Conservation (phyloP, 2,113 vertebrate species). For the Noctilio leporinus region DNA sequence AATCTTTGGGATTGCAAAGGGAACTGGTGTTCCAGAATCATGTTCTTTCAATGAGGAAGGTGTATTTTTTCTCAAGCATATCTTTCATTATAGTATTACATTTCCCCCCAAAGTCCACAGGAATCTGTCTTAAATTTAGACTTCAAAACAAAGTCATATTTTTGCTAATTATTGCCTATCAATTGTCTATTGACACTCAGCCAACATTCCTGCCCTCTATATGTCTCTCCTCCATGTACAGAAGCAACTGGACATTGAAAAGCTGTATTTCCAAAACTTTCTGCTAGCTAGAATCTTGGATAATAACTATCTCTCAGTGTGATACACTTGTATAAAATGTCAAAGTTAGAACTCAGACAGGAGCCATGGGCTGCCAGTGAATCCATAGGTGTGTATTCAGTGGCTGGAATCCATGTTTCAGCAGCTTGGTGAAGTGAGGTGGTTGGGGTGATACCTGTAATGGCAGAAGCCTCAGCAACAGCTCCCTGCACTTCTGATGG, state of each 20-base stretch:
- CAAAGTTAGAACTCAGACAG: accelerated
- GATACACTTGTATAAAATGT: not conserved
- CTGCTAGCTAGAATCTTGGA: not conserved
- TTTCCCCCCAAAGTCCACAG: not conserved
- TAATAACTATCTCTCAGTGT: not conserved
- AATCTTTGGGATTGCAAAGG: not conserved
- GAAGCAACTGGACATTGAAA: too few relatives aligned
- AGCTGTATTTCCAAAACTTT: not conserved
- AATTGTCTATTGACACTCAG: not conserved
- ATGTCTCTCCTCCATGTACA: accelerated
- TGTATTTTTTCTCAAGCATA: not conserved
- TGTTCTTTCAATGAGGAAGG: not conserved
- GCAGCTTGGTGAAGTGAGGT: too few relatives aligned
- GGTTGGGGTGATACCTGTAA: accelerated
- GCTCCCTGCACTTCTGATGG: accelerated
- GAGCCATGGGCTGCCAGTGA: not conserved
- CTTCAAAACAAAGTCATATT: not conserved
- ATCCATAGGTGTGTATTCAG: accelerated
- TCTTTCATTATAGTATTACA: not conserved
- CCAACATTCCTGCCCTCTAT: not conserved
- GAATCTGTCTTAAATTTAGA: not conserved
- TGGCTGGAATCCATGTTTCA: not conserved
- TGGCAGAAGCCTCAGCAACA: not conserved
- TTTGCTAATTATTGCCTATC: not conserved
- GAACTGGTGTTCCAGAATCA: not conserved